A percentile compares a stretch with the other conserved stretches of the same genome.
Evolutionary conservation across 2,113 vertebrate species (phyloP).

Genomic region (Ceyx melanurus): DNA sequence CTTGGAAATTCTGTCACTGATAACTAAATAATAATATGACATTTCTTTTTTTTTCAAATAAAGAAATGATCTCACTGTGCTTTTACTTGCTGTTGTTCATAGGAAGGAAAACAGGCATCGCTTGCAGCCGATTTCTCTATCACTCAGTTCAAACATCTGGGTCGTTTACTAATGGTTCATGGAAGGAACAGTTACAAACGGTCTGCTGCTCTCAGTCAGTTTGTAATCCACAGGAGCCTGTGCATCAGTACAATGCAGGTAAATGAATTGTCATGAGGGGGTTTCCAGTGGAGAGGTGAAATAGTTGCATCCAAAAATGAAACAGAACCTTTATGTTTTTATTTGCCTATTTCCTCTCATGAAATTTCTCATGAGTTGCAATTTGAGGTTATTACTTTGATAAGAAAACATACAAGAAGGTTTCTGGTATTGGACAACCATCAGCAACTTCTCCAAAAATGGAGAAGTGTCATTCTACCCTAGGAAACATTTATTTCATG

Average conservation of each 20-base stretch:
- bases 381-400: background rate
- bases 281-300: background rate
- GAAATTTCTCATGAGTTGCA: background rate
- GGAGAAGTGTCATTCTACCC: background rate
- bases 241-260: constrained; percentile 99
- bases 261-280: background rate
- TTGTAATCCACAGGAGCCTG: constrained; percentile 97
- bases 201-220: constrained; percentile 95
- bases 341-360: background rate
- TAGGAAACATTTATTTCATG: background rate
- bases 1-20: background rate
- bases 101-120: constrained; percentile 97
- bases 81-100: background rate
- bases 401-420: background rate
- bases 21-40: background rate
- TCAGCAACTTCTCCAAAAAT: background rate
- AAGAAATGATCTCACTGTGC: background rate
- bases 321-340: too few relatives aligned
- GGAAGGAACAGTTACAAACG: constrained; percentile 98
- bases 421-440: background rate
- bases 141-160: constrained; percentile 96
- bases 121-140: constrained; percentile 96
- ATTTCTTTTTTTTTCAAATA: background rate
- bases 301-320: too few relatives aligned
- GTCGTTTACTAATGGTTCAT: constrained; percentile 94